A percentile compares a stretch with the other conserved stretches of the same genome.
Evolutionary conservation across 2,888 invertebrate species (phyloP).

Genomic region (Diachrysia chrysitis): DNA sequence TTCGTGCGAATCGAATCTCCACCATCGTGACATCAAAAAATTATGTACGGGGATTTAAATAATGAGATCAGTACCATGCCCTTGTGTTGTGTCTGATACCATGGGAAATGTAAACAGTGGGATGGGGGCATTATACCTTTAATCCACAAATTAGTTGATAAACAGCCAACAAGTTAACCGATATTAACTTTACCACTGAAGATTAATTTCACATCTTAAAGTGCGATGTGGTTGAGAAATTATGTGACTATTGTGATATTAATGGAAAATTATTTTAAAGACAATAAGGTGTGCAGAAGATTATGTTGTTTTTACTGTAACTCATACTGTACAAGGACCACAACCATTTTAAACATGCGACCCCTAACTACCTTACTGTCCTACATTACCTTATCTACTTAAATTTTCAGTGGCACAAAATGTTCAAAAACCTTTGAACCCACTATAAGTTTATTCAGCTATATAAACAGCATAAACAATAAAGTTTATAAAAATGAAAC

Average conservation of each 20-base stretch:
- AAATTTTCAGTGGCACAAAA: background rate
- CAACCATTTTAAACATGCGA: too few relatives aligned
- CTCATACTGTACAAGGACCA: too few relatives aligned
- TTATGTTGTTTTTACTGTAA: too few relatives aligned
- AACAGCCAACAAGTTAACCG: conserved; percentile 59
- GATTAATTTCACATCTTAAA: conserved; percentile 42
- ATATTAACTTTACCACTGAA: conserved; percentile 25
- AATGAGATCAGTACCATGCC: conserved; percentile 79
- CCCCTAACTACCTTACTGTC: too few relatives aligned
- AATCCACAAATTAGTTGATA: conserved; percentile 83
- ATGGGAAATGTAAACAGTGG: conserved; percentile 87
- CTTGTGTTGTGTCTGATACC: conserved; percentile 68
- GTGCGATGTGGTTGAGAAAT: conserved; percentile 17
- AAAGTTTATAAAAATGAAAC: conserved; percentile 18
- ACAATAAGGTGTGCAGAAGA: too few relatives aligned
- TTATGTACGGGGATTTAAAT: conserved; percentile 83
- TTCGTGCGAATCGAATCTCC: conserved; percentile 74
- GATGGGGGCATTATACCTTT: conserved; percentile 72
- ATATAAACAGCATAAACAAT: conserved; percentile 24
- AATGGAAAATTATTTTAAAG: too few relatives aligned
- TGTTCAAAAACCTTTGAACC: conserved; percentile 6
- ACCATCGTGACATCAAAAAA: conserved; percentile 78
- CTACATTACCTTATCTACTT: conserved; percentile 13
- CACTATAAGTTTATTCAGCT: conserved; percentile 18
- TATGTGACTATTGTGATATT: background rate